phyloP scores from a whole-genome alignment of 2,888 invertebrate genomes.

The Myopa tessellatipennis region DNA sequence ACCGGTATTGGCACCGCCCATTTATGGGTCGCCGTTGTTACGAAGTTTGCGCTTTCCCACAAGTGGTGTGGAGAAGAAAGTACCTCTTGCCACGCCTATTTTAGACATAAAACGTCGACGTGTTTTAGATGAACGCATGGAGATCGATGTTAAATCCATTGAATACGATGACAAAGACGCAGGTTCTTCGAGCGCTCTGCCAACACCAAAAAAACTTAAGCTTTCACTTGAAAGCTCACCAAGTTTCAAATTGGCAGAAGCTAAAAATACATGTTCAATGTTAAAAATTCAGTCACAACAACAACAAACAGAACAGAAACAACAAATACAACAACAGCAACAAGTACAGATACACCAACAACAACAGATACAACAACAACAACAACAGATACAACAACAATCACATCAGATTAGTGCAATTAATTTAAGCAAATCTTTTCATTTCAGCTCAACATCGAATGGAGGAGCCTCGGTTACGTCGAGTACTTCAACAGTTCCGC shows the following conservation, averaged over 20 bases:
- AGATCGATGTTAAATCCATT: neutral
- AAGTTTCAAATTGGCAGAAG: neutral
- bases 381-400: slow-evolving; percentile 41
- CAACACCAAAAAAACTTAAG: slow-evolving; percentile 21
- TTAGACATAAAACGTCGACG: slow-evolving; percentile 23
- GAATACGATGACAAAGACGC: slow-evolving; percentile 42
- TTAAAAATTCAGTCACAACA: slow-evolving; percentile 44
- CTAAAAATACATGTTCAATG: neutral
- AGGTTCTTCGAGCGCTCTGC: slow-evolving; percentile 15
- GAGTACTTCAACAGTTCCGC: slow-evolving; percentile 21
- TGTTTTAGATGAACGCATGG: slow-evolving; percentile 15
- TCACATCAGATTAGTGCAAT: slow-evolving; percentile 55
- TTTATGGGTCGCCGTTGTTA: slow-evolving; percentile 53
- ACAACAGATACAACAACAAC: slow-evolving; percentile 42
- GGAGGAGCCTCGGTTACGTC: slow-evolving; percentile 40
- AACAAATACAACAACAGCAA: slow-evolving; percentile 34
- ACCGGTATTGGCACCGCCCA: slow-evolving; percentile 55
- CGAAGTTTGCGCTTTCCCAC: slow-evolving; percentile 55
- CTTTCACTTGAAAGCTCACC: neutral
- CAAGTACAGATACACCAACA: slow-evolving; percentile 37
- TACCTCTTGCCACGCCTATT: slow-evolving; percentile 39
- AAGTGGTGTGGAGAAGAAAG: slow-evolving; percentile 35
- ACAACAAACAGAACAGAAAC: slow-evolving; percentile 40
- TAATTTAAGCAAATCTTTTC: slow-evolving; percentile 62
- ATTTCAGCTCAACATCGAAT: slow-evolving; percentile 54